Percentiles rank a stretch among this genome's conserved stretches.
These are phyloP conservation scores for Jaculus jaculus DNA, from an alignment of 2,113 vertebrate species.

Conservation along the genomic window DNA sequence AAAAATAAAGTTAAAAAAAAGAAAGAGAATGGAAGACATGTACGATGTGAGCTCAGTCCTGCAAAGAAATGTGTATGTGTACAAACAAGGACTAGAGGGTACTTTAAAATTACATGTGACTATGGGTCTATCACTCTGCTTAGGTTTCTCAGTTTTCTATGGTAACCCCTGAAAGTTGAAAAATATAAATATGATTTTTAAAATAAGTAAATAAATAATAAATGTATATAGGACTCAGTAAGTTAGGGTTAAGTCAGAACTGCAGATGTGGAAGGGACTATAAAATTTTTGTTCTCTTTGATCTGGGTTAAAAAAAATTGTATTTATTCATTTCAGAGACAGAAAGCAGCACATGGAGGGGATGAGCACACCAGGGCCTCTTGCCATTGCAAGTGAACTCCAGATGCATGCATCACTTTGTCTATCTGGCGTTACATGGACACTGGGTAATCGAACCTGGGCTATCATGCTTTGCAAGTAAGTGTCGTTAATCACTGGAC, in stretches of 20 bases:
- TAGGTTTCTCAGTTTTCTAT: neutral
- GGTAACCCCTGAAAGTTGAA: neutral
- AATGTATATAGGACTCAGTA: neutral
- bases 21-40: neutral
- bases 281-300: neutral
- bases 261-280: neutral
- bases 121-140: neutral
- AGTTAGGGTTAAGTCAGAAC: neutral
- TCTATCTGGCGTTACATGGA: too few relatives aligned
- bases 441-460: too few relatives aligned
- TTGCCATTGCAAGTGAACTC: too few relatives aligned
- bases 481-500: too few relatives aligned
- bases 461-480: too few relatives aligned
- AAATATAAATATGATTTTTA: conserved; percentile 14
- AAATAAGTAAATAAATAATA: neutral
- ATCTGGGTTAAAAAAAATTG: neutral
- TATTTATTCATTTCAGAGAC: too few relatives aligned
- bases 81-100: neutral
- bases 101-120: neutral
- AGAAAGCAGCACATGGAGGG: too few relatives aligned
- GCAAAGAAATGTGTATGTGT: neutral
- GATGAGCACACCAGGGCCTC: too few relatives aligned
- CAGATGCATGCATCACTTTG: too few relatives aligned
- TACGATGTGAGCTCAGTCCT: neutral
- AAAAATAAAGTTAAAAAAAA: too few relatives aligned